Evolutionary conservation across 1,140 invertebrate genomes (phyloP).

Genomic region (Hypsibius dujardini): DNA sequence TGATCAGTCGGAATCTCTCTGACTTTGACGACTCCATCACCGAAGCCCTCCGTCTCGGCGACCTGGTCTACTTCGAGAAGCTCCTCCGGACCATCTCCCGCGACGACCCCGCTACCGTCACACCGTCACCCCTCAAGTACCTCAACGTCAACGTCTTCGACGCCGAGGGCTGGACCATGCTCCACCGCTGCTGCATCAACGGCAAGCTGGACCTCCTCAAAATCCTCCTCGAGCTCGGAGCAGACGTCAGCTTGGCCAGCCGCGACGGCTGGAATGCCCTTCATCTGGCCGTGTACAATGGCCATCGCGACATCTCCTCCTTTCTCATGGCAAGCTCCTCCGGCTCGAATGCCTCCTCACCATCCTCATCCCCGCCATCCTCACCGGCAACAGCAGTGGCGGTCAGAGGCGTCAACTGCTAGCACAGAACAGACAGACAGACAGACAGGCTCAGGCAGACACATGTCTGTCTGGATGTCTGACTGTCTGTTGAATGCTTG

Average conservation of each 20-base stretch:
- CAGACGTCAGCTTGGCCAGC: conserved; percentile 36
- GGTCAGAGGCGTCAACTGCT: neutral
- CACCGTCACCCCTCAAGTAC: too few relatives aligned
- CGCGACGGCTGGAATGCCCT: conserved; percentile 39
- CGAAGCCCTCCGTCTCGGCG: too few relatives aligned
- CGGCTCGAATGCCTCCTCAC: neutral
- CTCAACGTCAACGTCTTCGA: conserved; percentile 34
- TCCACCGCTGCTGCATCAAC: conserved; percentile 37
- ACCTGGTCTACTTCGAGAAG: too few relatives aligned
- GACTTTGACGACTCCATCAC: too few relatives aligned
- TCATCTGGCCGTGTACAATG: conserved; percentile 37
- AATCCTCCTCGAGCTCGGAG: conserved; percentile 37
- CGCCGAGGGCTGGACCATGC: conserved; percentile 36
- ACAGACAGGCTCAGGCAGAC: neutral
- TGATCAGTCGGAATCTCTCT: too few relatives aligned
- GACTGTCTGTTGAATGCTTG: too few relatives aligned
- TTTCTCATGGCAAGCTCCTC: conserved; percentile 28
- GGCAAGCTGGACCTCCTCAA: conserved; percentile 39
- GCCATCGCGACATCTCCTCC: conserved; percentile 35
- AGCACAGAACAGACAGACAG: neutral
- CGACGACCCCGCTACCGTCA: too few relatives aligned
- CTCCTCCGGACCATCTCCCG: too few relatives aligned
- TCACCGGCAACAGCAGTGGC: neutral
- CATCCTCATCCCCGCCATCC: neutral
- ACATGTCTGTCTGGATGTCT: neutral